Conservation (phyloP, 2,888 invertebrate species). For the Parnassius mnemosyne region DNA sequence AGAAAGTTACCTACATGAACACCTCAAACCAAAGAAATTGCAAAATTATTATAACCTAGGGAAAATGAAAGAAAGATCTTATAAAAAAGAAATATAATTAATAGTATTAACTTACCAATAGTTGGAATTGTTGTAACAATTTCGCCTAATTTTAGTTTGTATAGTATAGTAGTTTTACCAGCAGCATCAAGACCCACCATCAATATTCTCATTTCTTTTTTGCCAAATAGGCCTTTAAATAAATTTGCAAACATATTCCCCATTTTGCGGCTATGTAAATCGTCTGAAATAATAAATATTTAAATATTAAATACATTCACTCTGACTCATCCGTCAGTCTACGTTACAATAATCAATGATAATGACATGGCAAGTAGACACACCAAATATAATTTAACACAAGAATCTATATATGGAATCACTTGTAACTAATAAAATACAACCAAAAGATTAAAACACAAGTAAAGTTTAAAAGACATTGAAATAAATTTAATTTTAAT, state of each 20-base stretch:
- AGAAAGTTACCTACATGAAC: too few relatives aligned
- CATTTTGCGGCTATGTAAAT: constrained; percentile 86
- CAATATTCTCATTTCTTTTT: constrained; percentile 99
- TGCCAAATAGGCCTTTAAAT: constrained; percentile 99
- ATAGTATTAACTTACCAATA: constrained; percentile 87
- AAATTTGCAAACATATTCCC: constrained; percentile 98
- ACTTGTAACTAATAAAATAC: background rate
- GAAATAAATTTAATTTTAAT: constrained; percentile 33
- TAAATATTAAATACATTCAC: constrained; percentile 46
- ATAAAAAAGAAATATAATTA: background rate
- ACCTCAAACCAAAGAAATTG: background rate
- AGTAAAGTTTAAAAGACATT: constrained; percentile 10
- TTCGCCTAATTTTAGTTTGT: constrained; percentile 99
- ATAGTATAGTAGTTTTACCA: constrained; percentile 99
- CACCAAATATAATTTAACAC: constrained; percentile 35
- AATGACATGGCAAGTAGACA: constrained; percentile 75
- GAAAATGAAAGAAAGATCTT: background rate
- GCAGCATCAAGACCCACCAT: constrained; percentile 99
- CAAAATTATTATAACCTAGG: too few relatives aligned
- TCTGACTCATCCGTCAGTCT: constrained; percentile 72
- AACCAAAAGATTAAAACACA: constrained; percentile 2
- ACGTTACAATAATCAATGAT: constrained; percentile 77
- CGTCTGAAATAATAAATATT: constrained; percentile 69
- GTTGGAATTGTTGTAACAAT: constrained; percentile 99
- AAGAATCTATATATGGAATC: background rate